phyloP scores from a whole-genome alignment of 1,140 invertebrate genomes.

The Apis florea region DNA sequence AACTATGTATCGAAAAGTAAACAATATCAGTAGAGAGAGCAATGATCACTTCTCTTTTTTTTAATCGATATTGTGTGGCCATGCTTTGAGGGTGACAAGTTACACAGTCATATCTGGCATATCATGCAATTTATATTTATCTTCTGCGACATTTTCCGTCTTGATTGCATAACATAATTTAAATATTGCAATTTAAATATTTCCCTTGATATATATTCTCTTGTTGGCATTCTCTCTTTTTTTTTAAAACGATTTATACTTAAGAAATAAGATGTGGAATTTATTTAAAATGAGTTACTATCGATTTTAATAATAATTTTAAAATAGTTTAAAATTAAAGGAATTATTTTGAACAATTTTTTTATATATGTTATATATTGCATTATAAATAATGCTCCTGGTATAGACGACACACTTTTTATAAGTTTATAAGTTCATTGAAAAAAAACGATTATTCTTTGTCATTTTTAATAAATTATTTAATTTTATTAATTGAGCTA shows the following conservation, averaged over 20 bases:
- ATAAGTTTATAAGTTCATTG: no score
- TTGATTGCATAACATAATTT: conserved; percentile 29
- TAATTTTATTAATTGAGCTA: no score
- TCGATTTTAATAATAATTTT: no score
- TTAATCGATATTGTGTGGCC: neutral
- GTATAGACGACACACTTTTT: no score
- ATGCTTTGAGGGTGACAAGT: neutral
- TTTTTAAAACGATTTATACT: neutral
- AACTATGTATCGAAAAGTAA: neutral
- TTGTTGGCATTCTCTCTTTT: neutral
- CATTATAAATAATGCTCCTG: no score
- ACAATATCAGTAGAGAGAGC: neutral
- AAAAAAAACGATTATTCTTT: no score
- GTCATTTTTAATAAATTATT: no score
- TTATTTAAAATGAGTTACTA: no score
- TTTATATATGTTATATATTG: no score
- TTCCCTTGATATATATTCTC: conserved; percentile 3
- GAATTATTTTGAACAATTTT: no score
- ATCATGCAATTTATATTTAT: conserved; percentile 37
- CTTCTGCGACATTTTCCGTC: conserved; percentile 5
- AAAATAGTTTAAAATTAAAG: no score
- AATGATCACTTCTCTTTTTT: neutral
- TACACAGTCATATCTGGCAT: conserved; percentile 9
- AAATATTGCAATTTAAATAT: conserved; percentile 40
- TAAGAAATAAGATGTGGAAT: no score